Base-by-base conservation (phyloP, 2,797 vertebrate genomes). In the Adrianichthys oophorus region DNA sequence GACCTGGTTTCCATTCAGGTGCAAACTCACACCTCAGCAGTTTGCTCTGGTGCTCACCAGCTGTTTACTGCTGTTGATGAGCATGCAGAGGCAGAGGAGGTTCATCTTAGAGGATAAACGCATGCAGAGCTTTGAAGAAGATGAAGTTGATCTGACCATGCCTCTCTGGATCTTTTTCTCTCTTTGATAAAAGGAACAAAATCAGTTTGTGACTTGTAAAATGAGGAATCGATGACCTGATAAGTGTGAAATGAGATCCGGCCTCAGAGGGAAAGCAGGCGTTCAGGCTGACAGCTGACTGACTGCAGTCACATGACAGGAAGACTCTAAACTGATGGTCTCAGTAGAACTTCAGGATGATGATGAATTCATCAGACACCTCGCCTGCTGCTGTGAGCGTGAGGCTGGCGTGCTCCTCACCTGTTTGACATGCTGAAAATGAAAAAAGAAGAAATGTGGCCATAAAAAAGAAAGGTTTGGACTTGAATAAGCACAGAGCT, bases 221-320 rank as follows among this genome's bases (percentile, higher is more conserved):
- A 71, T 74, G 72, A 85, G 69, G 85, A 88, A 88, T 79, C 81
- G 70, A 79, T 65, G 81, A 79, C 58, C 72, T 47, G 24, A 21
- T 21, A 21, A 26, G 66, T 76, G 77, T 79, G 80, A 85, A 82
- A 85, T 86, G 74, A 86, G 85, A 85, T 78, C 16, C 32, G 4
- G 62, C 66, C 85, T 77, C 56, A 0, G 48, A 62, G 80, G 80
- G 66, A 52, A 62, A n/a, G 19, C 23, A 26, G 12, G 57, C 24
- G 32, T 44, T 59, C 40, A 4, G 65, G 56, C 23, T 79, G 83
- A 81, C 76, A 60, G 72, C 37, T 74, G 81, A 80, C 58, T 82
- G 89, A 80, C 85, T 67, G 78, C 62, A 60, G 75, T 83, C 85
- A 78, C 83, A 72, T 59, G 53, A 47, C 49, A 23, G 48, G 49